Percentiles rank a stretch among this genome's conserved stretches.
Conservation (phyloP, 2,797 vertebrate species). For the Trematocara caparti region DNA sequence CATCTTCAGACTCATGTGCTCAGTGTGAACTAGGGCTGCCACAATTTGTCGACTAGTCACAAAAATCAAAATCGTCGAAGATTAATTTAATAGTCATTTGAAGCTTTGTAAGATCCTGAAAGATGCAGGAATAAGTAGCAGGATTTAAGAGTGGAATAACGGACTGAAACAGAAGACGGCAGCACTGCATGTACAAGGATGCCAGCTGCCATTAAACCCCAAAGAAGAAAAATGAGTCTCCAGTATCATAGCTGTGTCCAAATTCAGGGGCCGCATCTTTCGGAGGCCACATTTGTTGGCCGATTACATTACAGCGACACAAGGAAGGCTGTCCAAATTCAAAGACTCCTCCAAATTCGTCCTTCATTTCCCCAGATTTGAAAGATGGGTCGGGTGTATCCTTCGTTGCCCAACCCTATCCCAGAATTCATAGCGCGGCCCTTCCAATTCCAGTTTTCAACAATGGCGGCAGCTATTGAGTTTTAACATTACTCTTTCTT, state of each 20-base stretch:
- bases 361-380: background rate
- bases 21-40: background rate
- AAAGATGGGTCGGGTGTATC: background rate
- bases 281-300: background rate
- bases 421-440: background rate
- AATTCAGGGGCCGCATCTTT: background rate
- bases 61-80: background rate
- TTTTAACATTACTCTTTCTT: background rate
- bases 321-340: background rate
- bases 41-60: background rate
- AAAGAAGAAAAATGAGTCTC: background rate
- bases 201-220: background rate
- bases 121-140: background rate
- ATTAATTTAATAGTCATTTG: background rate
- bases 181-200: background rate
- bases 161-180: accelerated
- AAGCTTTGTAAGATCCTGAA: background rate
- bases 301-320: background rate
- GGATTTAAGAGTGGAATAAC: background rate
- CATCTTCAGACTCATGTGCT: background rate
- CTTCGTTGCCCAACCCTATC: background rate
- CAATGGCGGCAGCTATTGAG: background rate
- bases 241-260: background rate
- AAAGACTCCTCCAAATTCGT: background rate
- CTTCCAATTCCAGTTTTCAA: background rate